Evolutionary conservation across 2,888 invertebrate species (phyloP).

Genomic region (Linyphia triangularis): DNA sequence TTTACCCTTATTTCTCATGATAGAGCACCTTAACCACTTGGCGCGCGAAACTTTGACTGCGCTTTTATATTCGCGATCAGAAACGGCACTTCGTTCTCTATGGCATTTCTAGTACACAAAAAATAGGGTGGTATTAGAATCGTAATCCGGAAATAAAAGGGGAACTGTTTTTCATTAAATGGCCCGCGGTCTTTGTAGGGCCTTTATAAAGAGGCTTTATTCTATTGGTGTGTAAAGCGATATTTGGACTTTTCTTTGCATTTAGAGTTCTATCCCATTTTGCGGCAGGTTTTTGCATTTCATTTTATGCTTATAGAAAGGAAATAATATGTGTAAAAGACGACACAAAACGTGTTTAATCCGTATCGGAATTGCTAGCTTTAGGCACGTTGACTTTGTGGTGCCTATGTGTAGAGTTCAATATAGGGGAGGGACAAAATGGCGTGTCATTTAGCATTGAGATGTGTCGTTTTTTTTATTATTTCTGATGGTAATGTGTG

Average conservation of each 20-base stretch:
- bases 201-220: conserved; percentile 44
- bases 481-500: too few relatives aligned
- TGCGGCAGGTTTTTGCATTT: conserved; percentile 41
- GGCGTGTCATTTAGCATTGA: too few relatives aligned
- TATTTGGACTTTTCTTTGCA: conserved; percentile 27
- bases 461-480: too few relatives aligned
- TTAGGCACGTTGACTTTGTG: conserved; percentile 26
- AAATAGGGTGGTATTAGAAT: conserved; percentile 25
- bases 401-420: too few relatives aligned
- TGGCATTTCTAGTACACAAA: conserved; percentile 30
- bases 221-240: conserved; percentile 34
- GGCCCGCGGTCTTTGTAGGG: conserved; percentile 37
- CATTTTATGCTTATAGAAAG: conserved; percentile 23
- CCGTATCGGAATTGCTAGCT: conserved; percentile 24
- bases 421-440: too few relatives aligned
- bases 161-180: conserved; percentile 61
- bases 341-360: conserved; percentile 18
- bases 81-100: conserved; percentile 35
- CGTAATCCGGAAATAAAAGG: conserved; percentile 72
- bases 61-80: conserved; percentile 55
- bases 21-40: conserved; percentile 60
- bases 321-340: conserved; percentile 14
- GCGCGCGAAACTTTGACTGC: conserved; percentile 50
- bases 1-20: conserved; percentile 54
- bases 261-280: conserved; percentile 33